Conservation (phyloP, 2,113 vertebrate species). For the Chlorodrepanis virens region DNA sequence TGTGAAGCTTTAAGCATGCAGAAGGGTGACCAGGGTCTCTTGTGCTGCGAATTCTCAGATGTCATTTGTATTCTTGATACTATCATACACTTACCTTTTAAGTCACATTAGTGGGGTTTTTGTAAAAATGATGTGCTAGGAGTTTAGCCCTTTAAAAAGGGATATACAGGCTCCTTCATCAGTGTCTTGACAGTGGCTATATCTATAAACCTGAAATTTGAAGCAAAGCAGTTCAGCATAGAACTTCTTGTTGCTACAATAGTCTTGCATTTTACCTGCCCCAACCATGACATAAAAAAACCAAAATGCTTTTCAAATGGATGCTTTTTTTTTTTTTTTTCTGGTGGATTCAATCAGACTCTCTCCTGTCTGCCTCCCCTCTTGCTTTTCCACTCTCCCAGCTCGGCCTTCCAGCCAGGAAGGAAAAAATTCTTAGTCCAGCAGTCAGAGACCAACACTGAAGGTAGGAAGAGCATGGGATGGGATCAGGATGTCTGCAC, state of each 20-base stretch:
- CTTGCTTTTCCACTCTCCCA: not conserved
- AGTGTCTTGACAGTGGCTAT: not conserved
- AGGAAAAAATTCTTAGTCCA: not conserved
- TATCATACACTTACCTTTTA: not conserved
- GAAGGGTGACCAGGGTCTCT: not conserved
- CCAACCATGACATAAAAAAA: not conserved
- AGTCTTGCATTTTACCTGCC: not conserved
- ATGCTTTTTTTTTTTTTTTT: not conserved
- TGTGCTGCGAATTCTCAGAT: not conserved
- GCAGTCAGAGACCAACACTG: not conserved
- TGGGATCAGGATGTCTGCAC: not conserved
- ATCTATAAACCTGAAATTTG: not conserved
- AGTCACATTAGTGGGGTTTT: not conserved
- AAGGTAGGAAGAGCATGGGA: not conserved
- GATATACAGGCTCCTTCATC: fast-evolving
- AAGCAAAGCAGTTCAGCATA: not conserved
- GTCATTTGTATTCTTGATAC: not conserved
- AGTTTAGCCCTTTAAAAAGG: not conserved
- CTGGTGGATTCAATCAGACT: not conserved
- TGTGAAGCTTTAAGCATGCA: not conserved
- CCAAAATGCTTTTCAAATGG: not conserved
- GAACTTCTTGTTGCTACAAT: not conserved
- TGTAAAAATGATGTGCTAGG: not conserved
- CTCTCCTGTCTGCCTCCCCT: not conserved
- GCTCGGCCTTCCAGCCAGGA: not conserved